Conservation (phyloP, 2,797 vertebrate genomes). For the Champsocephalus gunnari region DNA sequence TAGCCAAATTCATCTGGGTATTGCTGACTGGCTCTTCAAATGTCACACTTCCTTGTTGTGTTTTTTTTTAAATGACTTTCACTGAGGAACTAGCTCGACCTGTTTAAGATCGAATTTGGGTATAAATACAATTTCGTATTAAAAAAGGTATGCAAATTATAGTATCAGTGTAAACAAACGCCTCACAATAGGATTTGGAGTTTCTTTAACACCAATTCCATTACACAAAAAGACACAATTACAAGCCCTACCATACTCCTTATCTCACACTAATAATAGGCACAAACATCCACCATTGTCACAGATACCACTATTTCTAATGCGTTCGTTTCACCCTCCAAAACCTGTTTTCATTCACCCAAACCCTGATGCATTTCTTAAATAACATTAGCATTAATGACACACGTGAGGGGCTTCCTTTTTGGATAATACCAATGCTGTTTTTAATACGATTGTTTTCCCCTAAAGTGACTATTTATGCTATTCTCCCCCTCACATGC, state of each 20-base stretch:
- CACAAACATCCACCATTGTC: constrained; percentile 71
- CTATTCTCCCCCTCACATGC: constrained; percentile 65
- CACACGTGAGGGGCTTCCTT: constrained; percentile 88
- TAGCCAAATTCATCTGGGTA: constrained; percentile 95
- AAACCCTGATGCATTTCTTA: constrained; percentile 78
- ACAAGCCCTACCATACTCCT: constrained; percentile 55
- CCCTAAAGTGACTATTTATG: constrained; percentile 95
- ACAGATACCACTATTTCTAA: constrained; percentile 72
- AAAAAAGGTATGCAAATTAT: constrained; percentile 60
- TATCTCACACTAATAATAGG: constrained; percentile 58
- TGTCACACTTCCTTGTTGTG: constrained; percentile 88
- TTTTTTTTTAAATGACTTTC: constrained; percentile 88
- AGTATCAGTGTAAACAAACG: constrained; percentile 65
- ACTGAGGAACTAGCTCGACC: constrained; percentile 89
- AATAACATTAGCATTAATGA: constrained; percentile 85
- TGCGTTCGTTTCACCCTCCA: constrained; percentile 77
- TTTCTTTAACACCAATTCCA: constrained; percentile 61
- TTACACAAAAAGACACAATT: constrained; percentile 62
- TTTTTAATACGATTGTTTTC: constrained; percentile 95
- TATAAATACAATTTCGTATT: constrained; percentile 67
- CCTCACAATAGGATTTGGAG: constrained; percentile 63
- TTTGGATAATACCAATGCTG: constrained; percentile 86
- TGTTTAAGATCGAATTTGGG: constrained; percentile 90
- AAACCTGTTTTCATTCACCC: constrained; percentile 69
- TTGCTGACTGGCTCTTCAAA: constrained; percentile 94